Base-by-base conservation (phyloP, 2,113 vertebrate genomes). In the Potamarius usumacintae region DNA sequence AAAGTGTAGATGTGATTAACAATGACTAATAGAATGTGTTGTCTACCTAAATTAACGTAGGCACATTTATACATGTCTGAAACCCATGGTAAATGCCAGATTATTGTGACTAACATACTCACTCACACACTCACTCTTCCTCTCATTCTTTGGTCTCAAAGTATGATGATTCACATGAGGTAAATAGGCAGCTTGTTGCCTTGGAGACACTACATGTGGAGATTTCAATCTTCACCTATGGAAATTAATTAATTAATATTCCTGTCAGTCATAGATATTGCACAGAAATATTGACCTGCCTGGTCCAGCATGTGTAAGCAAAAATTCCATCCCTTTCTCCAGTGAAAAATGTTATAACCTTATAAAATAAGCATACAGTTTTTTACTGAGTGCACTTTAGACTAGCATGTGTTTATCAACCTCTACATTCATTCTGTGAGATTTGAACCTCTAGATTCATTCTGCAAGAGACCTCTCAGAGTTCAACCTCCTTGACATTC, bases 131-230 rank as follows among this genome's bases (percentile, higher is more conserved):
- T 79, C 7, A 7, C 18, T 67, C 57, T 89, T 71, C 83, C 77
- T 63, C 50, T 82, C 53, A 76, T 80, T 50, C 77, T 48, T 77
- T 84, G 52, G 81, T 76, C 67, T 82, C 50, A 27, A 77, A 58
- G 65, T 81, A 67, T 81, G 80, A 87, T 88, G 84, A 90, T 84
- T 90, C 85, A 90, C 82, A 77, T 27, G 80, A 86, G 52, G 79
- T 85, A 92, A 90, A 91, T 83, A 72, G 78, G 58, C 83, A 86
- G 89, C 84, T 79, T 74, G 91, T 92, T 92, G 82, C 91, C 90
- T 89, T 90, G 90, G 91, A 85, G 89, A 92, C 88, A 65, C 63
- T 34, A 48, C 85, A 86, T 89, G 86, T 87, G 77, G 71, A 83
- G 87, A 79, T 79, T 90, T 90, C 65, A 80, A 53, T 86, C 83